These are phyloP conservation scores for Dendrocincla fuliginosa DNA, from an alignment of 2,797 vertebrate genomes.

Conservation along the genomic window DNA sequence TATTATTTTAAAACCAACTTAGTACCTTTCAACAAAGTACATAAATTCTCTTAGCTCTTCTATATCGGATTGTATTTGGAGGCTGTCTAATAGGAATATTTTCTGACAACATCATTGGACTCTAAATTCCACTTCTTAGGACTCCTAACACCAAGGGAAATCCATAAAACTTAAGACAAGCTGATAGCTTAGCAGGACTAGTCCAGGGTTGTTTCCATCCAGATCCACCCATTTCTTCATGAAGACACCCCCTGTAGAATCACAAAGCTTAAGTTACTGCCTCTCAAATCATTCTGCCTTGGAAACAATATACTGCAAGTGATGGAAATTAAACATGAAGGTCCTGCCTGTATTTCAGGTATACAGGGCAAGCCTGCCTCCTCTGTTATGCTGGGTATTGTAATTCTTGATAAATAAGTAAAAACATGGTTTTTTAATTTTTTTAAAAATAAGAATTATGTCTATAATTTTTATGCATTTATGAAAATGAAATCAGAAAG, in stretches of 20 bases:
- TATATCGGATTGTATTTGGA: neutral
- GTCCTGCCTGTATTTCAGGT: neutral
- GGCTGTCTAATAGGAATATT: neutral
- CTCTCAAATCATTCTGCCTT: neutral
- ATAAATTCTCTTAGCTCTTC: neutral
- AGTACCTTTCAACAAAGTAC: neutral
- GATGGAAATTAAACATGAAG: neutral
- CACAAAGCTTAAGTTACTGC: neutral
- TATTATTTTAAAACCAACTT: neutral
- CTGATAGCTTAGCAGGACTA: neutral
- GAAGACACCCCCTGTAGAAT: neutral
- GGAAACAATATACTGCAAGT: neutral
- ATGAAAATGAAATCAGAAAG: neutral
- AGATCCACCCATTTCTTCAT: neutral
- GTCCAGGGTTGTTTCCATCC: neutral
- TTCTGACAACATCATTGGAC: neutral
- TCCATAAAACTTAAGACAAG: neutral
- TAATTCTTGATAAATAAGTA: neutral
- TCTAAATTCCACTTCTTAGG: neutral
- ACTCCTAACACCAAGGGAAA: neutral
- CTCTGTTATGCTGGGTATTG: neutral
- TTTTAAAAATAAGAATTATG: neutral
- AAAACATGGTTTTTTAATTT: neutral
- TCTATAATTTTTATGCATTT: neutral
- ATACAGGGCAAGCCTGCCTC: neutral